Evolutionary conservation across 2,888 invertebrate genomes (phyloP).

Genomic region (Dynastes hyllus): DNA sequence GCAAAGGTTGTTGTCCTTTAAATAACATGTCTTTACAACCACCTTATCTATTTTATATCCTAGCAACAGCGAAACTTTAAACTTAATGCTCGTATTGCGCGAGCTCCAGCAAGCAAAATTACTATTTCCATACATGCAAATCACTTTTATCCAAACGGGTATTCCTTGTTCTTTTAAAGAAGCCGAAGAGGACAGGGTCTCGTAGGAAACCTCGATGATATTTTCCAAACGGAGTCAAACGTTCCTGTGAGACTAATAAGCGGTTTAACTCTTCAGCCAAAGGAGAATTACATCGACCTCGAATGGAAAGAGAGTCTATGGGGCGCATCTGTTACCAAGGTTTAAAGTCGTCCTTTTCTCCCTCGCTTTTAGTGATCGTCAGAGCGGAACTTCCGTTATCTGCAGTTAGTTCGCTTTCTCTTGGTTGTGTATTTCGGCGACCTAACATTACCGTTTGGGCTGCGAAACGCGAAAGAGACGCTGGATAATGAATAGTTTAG

Average conservation of each 20-base stretch:
- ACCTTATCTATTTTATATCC: too few species aligned
- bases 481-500: slow-evolving; percentile 28
- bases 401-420: background rate
- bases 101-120: too few species aligned
- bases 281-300: slow-evolving; percentile 5
- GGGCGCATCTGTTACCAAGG: background rate
- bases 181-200: background rate
- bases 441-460: background rate
- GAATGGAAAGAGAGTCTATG: background rate
- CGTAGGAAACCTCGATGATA: background rate
- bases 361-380: background rate
- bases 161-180: background rate
- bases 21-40: too few species aligned
- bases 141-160: background rate
- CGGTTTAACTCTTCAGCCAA: slow-evolving; percentile 15
- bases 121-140: background rate
- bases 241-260: slow-evolving; percentile 2
- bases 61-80: too few species aligned
- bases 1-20: too few species aligned
- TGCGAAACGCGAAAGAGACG: background rate
- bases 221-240: slow-evolving; percentile 9
- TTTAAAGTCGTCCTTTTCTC: background rate
- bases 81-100: too few species aligned
- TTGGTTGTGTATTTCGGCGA: background rate
- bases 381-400: background rate